Evolutionary conservation across 2,888 invertebrate genomes (phyloP).

Genomic region (Sarcophaga caerulescens): DNA sequence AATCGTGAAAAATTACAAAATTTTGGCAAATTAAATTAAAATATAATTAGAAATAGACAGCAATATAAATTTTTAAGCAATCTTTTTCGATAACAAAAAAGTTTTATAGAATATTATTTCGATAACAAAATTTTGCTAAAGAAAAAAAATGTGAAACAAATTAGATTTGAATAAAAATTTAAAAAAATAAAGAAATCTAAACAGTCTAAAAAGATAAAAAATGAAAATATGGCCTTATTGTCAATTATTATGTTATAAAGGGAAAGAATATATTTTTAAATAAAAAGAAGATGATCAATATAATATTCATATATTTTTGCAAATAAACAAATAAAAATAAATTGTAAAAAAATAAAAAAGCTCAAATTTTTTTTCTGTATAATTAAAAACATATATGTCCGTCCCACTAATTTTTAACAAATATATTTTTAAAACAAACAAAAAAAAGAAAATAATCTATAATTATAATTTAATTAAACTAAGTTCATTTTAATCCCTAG

Average conservation of each 20-base stretch:
- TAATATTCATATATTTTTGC: slow-evolving; percentile 17
- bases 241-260: slow-evolving; percentile 42
- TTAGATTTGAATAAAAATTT: slow-evolving; percentile 31
- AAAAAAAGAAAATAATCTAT: slow-evolving; percentile 35
- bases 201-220: slow-evolving; percentile 50
- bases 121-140: not conserved
- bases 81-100: not conserved
- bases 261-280: slow-evolving; percentile 24
- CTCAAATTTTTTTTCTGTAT: slow-evolving; percentile 49
- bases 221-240: slow-evolving; percentile 60
- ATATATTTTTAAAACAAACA: slow-evolving; percentile 22
- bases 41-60: not conserved
- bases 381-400: slow-evolving; percentile 56
- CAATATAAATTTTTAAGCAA: slow-evolving; percentile 21
- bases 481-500: slow-evolving; percentile 19
- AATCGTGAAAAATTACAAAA: not conserved
- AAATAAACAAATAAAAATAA: not conserved
- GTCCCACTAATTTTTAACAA: slow-evolving; percentile 64
- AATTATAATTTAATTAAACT: slow-evolving; percentile 35
- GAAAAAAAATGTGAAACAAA: slow-evolving; percentile 26
- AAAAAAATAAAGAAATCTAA: slow-evolving; percentile 17
- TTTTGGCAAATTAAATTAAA: slow-evolving; percentile 25
- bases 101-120: too few relatives aligned
- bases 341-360: slow-evolving; percentile 37
- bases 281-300: slow-evolving; percentile 5